Conservation (phyloP, 2,113 vertebrate species). For the Catharus minimus region DNA sequence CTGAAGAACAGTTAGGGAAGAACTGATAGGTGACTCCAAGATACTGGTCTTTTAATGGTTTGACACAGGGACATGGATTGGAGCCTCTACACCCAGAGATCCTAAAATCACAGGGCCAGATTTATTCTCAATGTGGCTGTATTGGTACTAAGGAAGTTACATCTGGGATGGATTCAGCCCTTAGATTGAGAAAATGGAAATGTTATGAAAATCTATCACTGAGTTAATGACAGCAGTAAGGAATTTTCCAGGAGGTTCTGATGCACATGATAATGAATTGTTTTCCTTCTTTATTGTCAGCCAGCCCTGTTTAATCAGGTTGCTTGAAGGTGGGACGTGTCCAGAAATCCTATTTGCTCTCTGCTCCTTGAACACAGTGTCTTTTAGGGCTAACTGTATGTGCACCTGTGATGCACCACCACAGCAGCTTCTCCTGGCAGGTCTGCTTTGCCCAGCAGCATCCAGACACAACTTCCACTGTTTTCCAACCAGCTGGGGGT, state of each 20-base stretch:
- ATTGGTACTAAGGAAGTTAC: not conserved
- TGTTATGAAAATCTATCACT: not conserved
- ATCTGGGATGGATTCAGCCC: slow-evolving; percentile 23
- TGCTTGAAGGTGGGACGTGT: not conserved
- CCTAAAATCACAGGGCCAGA: not conserved
- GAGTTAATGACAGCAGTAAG: slow-evolving; percentile 27
- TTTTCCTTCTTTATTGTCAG: slow-evolving; percentile 28
- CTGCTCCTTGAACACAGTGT: not conserved
- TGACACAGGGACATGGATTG: not conserved
- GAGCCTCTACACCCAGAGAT: not conserved
- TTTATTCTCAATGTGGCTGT: not conserved
- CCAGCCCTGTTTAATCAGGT: not conserved
- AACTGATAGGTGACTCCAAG: not conserved
- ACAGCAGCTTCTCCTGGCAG: not conserved
- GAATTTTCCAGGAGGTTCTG: slow-evolving; percentile 39
- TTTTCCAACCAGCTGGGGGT: not conserved
- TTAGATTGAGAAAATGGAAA: not conserved
- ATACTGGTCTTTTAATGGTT: not conserved
- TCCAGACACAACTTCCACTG: not conserved
- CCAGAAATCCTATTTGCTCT: not conserved
- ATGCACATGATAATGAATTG: not conserved
- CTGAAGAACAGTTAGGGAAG: not conserved
- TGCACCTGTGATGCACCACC: not conserved
- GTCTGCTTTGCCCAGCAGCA: not conserved
- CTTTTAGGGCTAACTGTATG: not conserved